Conservation (phyloP, 1,140 invertebrate genomes). For the Scaptodrosophila lebanonensis region DNA sequence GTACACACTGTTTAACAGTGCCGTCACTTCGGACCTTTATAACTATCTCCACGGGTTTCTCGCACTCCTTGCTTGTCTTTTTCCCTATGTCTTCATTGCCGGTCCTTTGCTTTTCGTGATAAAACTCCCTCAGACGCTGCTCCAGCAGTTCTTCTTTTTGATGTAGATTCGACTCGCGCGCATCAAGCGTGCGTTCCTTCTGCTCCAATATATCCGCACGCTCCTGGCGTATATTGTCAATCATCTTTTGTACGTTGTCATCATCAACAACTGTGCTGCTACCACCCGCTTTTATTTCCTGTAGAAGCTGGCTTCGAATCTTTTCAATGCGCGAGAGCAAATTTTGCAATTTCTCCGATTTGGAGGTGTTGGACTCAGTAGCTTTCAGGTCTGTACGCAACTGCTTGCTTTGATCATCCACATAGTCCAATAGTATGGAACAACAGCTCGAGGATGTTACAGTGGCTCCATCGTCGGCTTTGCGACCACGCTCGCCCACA, state of each 20-base stretch:
- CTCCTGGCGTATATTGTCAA: conserved; percentile 55
- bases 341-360: conserved; percentile 42
- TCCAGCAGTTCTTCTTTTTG: conserved; percentile 64
- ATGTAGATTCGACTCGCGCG: conserved; percentile 44
- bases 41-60: conserved; percentile 58
- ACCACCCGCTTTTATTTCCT: conserved; percentile 52
- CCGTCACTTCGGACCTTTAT: conserved; percentile 63
- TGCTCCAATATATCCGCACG: conserved; percentile 38
- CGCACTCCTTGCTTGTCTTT: conserved; percentile 1
- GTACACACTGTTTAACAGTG: conserved; percentile 44
- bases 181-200: conserved; percentile 24
- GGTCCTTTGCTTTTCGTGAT: conserved; percentile 28
- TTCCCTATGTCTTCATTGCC: background rate
- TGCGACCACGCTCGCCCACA: conserved; percentile 29
- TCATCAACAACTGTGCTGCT: background rate
- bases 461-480: conserved; percentile 1
- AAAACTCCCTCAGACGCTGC: conserved; percentile 43
- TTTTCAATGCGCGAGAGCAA: conserved; percentile 56
- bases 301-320: conserved; percentile 42
- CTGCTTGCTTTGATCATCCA: conserved; percentile 65
- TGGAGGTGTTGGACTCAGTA: conserved; percentile 30
- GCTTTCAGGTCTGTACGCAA: conserved; percentile 49
- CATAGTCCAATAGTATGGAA: conserved; percentile 62
- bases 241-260: conserved; percentile 44
- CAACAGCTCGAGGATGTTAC: conserved; percentile 47